Conservation (phyloP, 2,113 vertebrate genomes). For the Psittacara wagleri region DNA sequence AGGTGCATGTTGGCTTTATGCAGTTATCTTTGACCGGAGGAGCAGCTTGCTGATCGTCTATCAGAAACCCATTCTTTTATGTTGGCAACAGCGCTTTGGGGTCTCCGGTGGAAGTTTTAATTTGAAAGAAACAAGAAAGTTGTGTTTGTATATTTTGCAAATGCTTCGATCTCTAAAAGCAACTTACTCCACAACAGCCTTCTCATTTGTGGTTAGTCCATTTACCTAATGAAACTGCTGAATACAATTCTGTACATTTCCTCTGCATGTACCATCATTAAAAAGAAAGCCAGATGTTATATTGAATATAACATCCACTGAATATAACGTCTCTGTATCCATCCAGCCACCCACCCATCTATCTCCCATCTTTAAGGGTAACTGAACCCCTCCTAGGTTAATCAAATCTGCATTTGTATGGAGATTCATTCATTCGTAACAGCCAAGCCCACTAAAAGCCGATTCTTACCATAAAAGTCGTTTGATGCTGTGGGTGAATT, state of each 20-base stretch:
- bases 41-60: background rate
- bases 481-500: conserved; percentile 39
- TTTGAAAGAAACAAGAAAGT: background rate
- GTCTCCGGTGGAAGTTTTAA: background rate
- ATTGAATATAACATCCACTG: background rate
- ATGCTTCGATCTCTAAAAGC: background rate
- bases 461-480: background rate
- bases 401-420: background rate
- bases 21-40: background rate
- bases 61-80: rapidly evolving
- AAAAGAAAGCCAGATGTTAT: background rate
- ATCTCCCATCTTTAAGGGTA: background rate
- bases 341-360: background rate
- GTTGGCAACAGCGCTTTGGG: background rate
- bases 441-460: background rate
- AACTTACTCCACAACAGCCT: background rate
- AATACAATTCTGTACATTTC: background rate
- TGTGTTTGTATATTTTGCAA: background rate
- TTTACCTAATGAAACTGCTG: background rate
- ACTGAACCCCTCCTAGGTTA: background rate
- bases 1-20: background rate
- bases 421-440: background rate
- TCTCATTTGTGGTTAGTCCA: background rate
- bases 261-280: background rate
- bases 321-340: background rate